Evolutionary conservation across 92 coral and sea anemone species (phyloP), one percentile per base, ranked within the genome.

Genomic region (Epizoanthus fatuus): DNA sequence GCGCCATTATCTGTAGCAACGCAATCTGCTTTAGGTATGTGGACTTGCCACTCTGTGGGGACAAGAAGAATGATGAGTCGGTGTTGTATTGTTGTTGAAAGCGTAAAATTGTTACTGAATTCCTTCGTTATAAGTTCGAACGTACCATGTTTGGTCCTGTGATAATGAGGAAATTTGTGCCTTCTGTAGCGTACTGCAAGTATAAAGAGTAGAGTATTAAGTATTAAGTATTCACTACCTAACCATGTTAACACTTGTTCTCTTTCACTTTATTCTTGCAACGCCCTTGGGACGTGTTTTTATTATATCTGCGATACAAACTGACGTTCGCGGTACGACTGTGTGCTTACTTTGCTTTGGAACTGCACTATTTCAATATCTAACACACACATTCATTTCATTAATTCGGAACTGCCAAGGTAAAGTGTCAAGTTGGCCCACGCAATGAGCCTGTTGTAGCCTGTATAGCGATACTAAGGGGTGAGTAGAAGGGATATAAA

Each of bases 131-230:
- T 79, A 14, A 1, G 4, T 57, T 14, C 3, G 22, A 7, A 47
- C 93, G 80, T 86, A 97, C 99, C 99, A 97, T 97, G 77, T 97
- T 97, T 72, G 99, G 99, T 19, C 99, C 99, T 70, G 99, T 95
- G 17, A 97, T 86, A 39, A 97, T 84, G 14, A 95, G 63, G 62
- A 95, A 93, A 68, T 97, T 97, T 29, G 97, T 91, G 47, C 99
- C 99, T 40, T 97, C 99, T 14, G 98, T 86, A 13, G 98, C 98
- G 68, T 97, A 97, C 99, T 97, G 75, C 29, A 86, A 79, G 51
- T 42, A 58, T 72, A 22, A 47, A 55, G 19, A 0, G 68, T 52
- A 47, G 52, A 35, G 40, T 35, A 29, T 11, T 64, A 7, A 11
- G 22, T 25, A 45, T 51, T 44, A 38, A 32, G 44, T 35, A 6